A percentile compares a stretch with the other conserved stretches of the same genome.
phyloP scores from a whole-genome alignment of 2,113 vertebrate species.

The Sceloporus undulatus region DNA sequence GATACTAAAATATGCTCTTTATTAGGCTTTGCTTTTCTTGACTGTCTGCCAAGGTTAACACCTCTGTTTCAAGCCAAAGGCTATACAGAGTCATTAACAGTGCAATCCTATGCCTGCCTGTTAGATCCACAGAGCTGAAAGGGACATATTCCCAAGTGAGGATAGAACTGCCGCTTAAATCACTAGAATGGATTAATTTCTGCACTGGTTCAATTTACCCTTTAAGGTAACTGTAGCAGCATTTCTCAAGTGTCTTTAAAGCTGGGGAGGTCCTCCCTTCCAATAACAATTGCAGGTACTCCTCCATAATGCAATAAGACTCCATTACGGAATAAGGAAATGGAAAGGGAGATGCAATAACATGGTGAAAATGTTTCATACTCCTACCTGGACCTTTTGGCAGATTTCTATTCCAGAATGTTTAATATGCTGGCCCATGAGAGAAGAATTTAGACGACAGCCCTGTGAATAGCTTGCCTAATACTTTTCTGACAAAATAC shows the following conservation, averaged over 20 bases:
- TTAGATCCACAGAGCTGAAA: neutral
- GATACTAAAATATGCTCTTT: slow-evolving; percentile 16
- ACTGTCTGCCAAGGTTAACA: neutral
- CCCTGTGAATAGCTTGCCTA: too few relatives aligned
- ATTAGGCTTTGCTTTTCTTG: neutral
- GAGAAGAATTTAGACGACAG: too few relatives aligned
- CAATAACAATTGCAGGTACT: too few relatives aligned
- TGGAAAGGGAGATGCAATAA: neutral
- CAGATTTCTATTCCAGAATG: too few relatives aligned
- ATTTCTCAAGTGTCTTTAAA: too few relatives aligned
- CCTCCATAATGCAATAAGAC: too few relatives aligned
- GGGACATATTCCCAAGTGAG: neutral
- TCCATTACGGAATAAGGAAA: neutral
- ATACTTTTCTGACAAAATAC: too few relatives aligned
- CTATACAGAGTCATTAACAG: neutral
- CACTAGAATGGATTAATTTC: neutral
- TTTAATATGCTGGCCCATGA: too few relatives aligned
- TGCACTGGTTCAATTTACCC: neutral
- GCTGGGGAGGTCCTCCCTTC: too few relatives aligned
- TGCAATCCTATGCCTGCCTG: neutral
- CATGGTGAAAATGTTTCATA: neutral
- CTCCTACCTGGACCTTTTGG: too few relatives aligned
- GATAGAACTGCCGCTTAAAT: neutral
- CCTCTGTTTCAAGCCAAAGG: accelerated
- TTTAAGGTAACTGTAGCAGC: neutral